Evolutionary conservation across 2,113 vertebrate genomes (phyloP), one percentile per base, ranked within the genome.

Genomic region (Stomatorhinus ivindoensis): DNA sequence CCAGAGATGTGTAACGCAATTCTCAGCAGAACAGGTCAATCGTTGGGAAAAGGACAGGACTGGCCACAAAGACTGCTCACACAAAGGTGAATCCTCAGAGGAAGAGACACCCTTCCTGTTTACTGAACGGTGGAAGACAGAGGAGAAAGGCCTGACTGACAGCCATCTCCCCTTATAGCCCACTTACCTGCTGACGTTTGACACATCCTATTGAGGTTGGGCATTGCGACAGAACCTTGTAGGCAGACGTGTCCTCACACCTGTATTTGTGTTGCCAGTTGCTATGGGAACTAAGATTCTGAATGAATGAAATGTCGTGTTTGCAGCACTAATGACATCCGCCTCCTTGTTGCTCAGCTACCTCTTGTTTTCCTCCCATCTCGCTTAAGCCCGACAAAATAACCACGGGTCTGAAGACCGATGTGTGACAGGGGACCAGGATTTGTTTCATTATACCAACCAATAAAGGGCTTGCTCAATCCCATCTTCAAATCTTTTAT

Each of bases 251-350:
- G 48, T 61, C 88, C 88, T 76, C 88, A 89, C 91, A 95, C 92
- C 88, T 95, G 90, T 92, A 92, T 95, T 96, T 95, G 92, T 95
- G 91, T 94, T 94, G 90, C 89, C 88, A 84, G 91, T 93, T 93
- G 76, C 91, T 85, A 65, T 90, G 86, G 93, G 61, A 94, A 94
- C 93, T 84, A 69, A 76, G 87, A 87, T 76, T 88, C 47, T 88
- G 35, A 86, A 86, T 73, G 91, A 91, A 53, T 85, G 88, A 91
- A 61, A 47, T 46, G 46, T 35, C 82, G 7, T 24, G 89, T 80
- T 91, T 91, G 65, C 91, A 90, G 91, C 58, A 91, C 48, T 61
- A 87, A 92, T 90, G 84, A 89, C 82, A 88, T 55, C 3, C 88
- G 86, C 47, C 85, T 44, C 27, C 51, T 47, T 51, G 46, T 73